Evolutionary conservation across 2,888 invertebrate species (phyloP).

Genomic region (Raillietiella orientalis): DNA sequence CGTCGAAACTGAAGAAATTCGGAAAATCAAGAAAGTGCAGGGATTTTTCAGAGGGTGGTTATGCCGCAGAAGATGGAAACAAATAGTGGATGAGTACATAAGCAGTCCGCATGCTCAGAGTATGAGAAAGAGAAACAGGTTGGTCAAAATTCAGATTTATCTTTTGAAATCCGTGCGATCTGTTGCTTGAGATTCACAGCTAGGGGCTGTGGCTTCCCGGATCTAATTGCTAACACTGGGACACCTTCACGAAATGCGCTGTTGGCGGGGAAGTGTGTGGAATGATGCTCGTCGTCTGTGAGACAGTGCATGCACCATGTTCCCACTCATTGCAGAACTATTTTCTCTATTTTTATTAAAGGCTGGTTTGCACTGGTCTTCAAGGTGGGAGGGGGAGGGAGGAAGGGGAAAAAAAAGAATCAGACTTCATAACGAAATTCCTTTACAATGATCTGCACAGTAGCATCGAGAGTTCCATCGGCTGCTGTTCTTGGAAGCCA

Average conservation of each 20-base stretch:
- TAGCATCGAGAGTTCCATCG: too few relatives aligned
- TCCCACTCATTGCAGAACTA: too few relatives aligned
- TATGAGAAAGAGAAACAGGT: slow-evolving; percentile 69
- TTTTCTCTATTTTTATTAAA: too few relatives aligned
- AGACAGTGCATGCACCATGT: too few relatives aligned
- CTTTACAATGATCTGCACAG: too few relatives aligned
- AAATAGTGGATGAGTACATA: slow-evolving; percentile 76
- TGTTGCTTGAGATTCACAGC: neutral
- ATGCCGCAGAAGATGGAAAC: slow-evolving; percentile 67
- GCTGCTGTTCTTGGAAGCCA: too few relatives aligned
- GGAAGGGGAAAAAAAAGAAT: too few relatives aligned
- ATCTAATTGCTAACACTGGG: neutral
- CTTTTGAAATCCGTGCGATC: slow-evolving; percentile 2
- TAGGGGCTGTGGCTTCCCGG: slow-evolving; percentile 2
- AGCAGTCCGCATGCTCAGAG: slow-evolving; percentile 76
- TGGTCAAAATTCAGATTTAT: slow-evolving; percentile 9
- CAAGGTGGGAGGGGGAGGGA: too few relatives aligned
- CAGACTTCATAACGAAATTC: too few relatives aligned
- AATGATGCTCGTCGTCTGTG: too few relatives aligned
- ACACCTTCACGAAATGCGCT: slow-evolving; percentile 1
- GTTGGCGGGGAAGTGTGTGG: slow-evolving; percentile 3
- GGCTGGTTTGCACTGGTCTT: too few relatives aligned
- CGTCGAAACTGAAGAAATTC: slow-evolving; percentile 33
- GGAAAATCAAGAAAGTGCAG: slow-evolving; percentile 50
- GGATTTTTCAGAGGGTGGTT: slow-evolving; percentile 82